Evolutionary conservation across 1,140 invertebrate genomes (phyloP).

Genomic region (Homalodisca vitripennis): DNA sequence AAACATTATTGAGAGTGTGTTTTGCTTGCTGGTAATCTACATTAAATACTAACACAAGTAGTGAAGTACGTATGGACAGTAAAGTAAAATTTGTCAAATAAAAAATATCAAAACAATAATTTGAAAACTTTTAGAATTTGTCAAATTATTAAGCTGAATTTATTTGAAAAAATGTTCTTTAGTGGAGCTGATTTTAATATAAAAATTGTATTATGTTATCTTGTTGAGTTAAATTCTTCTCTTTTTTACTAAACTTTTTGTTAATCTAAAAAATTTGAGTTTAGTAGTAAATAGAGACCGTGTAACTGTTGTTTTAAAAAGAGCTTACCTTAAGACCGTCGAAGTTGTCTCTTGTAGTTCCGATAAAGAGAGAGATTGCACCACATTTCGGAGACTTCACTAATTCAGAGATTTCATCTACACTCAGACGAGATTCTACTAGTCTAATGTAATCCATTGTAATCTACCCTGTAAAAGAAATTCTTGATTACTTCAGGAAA

Average conservation of each 20-base stretch:
- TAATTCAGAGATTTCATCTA: conserved; percentile 64
- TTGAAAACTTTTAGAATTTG: too few species aligned
- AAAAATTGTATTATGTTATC: not conserved
- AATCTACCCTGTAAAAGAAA: too few species aligned
- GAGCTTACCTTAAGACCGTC: conserved; percentile 70
- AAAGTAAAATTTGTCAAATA: too few species aligned
- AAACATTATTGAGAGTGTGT: conserved; percentile 31
- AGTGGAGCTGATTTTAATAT: not conserved
- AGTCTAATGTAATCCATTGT: conserved; percentile 70
- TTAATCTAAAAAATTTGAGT: not conserved
- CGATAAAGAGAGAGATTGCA: conserved; percentile 86
- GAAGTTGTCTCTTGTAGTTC: conserved; percentile 89
- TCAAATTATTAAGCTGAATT: too few species aligned
- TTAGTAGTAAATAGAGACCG: not conserved
- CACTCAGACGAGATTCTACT: conserved; percentile 62
- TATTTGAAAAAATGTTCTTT: too few species aligned
- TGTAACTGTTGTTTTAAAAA: not conserved
- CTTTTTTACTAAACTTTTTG: not conserved
- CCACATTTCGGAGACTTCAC: conserved; percentile 76
- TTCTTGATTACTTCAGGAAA: too few species aligned
- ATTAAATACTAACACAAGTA: not conserved
- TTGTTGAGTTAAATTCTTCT: not conserved
- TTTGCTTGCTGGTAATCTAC: not conserved
- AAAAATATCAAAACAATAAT: too few species aligned
- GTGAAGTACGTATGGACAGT: too few species aligned